Base-by-base conservation (phyloP, 2,888 invertebrate species). In the Rhodophaea formosa region DNA sequence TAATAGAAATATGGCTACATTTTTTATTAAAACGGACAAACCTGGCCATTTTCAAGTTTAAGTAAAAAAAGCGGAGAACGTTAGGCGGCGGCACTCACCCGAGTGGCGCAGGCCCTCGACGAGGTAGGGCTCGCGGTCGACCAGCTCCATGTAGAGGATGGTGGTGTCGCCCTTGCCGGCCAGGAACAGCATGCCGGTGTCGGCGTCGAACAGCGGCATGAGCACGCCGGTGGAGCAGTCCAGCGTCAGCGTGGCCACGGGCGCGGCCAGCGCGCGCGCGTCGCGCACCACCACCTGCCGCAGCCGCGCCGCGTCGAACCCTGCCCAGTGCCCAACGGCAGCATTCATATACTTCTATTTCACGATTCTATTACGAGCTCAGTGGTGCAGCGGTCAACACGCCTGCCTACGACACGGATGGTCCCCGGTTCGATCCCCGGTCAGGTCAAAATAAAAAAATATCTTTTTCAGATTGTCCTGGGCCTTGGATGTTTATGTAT, bases 91-190 rank as follows among this genome's bases (percentile, higher is more conserved):
- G 23, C 23, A 23, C 80, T 76, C 56, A 92, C 92, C 95, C 16
- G 96, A 96, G 88, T 97, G 97, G 57, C 96, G 92, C 62, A 96
- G 86, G 17, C 98, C 97, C 82, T 97, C 97, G 59, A 96, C 95
- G n/a, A 98, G 86, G 80, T 94, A 97, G 0, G 98, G 98, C 75
- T 97, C 97, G 70, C 96, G 94, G 63, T 98, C 97, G 49, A 95
- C 95, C 0, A 98, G 94, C 89, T 99, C 98, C 93, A 97, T 93
- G 73, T 98, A 98, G 59, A 95, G 93, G 61, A 99, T 96, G 1
- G 96, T 96, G 0, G 97, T 97, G 74, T 98, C 98, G 7, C 97
- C 98, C 92, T 98, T 98, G 44, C 98, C 98, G 57, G 97, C 97
- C 59, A 99, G 90, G 92, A 98, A 98, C 61, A 98, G 92, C 97